Evolutionary conservation across 2,113 vertebrate species (phyloP).

Genomic region (Alethe diademata): DNA sequence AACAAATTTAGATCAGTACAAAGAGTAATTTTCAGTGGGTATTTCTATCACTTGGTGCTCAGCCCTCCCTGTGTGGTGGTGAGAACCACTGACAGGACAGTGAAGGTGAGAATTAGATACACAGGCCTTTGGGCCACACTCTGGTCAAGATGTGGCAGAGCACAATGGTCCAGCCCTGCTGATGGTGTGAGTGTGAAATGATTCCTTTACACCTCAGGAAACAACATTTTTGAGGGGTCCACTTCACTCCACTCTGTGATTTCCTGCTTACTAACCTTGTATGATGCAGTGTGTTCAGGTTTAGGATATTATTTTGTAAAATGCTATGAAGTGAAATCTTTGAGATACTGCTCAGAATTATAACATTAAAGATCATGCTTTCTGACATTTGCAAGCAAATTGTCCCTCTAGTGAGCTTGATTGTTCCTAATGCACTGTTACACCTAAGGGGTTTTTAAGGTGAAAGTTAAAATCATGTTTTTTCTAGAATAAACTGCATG

Average conservation of each 20-base stretch:
- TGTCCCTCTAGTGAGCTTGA: conserved; percentile 44
- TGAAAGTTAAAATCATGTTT: conserved; percentile 42
- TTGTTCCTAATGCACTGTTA: conserved; percentile 42
- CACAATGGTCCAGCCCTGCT: not conserved
- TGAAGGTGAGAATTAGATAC: not conserved
- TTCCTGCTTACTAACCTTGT: conserved; percentile 3
- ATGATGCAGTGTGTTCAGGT: conserved; percentile 19
- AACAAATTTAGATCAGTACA: not conserved
- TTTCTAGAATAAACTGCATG: conserved; percentile 51
- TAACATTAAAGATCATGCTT: conserved; percentile 4
- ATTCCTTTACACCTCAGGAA: conserved; percentile 36
- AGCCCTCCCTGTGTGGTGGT: not conserved
- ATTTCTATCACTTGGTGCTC: conserved; percentile 26
- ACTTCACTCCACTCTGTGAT: not conserved
- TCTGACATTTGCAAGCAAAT: conserved; percentile 14
- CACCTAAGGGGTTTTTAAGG: not conserved
- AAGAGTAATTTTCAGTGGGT: not conserved
- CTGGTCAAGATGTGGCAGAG: not conserved
- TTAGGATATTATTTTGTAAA: conserved; percentile 26
- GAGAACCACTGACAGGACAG: not conserved
- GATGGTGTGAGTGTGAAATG: not conserved
- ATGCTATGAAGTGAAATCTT: conserved; percentile 38
- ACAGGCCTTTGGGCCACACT: not conserved
- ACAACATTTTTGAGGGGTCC: not conserved
- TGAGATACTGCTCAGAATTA: conserved; percentile 22